Evolutionary conservation across 1,140 invertebrate species (phyloP).

Genomic region (Acarapis woodi): DNA sequence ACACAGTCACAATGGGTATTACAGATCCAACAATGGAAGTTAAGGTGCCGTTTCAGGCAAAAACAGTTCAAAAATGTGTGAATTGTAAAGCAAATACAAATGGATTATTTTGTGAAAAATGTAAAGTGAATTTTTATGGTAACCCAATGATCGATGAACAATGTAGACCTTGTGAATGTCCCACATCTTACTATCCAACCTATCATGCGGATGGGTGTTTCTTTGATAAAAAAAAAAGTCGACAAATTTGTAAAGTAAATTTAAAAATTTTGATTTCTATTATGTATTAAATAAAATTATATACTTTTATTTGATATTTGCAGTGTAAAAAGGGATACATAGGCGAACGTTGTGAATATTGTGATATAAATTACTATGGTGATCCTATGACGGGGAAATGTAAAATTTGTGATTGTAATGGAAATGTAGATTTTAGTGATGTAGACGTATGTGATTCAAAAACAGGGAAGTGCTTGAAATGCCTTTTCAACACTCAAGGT

Average conservation of each 20-base stretch:
- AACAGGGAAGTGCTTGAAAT: conserved; percentile 55
- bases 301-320: neutral
- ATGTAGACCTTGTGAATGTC: conserved; percentile 79
- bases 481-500: conserved; percentile 47
- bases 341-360: conserved; percentile 31
- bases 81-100: conserved; percentile 59
- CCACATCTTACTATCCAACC: conserved; percentile 40
- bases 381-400: conserved; percentile 36
- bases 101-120: conserved; percentile 32
- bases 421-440: conserved; percentile 27
- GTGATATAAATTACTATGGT: conserved; percentile 47
- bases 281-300: neutral
- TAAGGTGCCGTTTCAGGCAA: too few species aligned
- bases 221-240: conserved; percentile 49
- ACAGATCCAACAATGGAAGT: too few species aligned
- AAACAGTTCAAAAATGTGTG: too few species aligned
- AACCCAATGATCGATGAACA: conserved; percentile 57
- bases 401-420: conserved; percentile 39
- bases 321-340: conserved; percentile 25
- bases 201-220: conserved; percentile 67
- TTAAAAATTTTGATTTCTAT: too few species aligned
- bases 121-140: conserved; percentile 71
- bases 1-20: conserved; percentile 21
- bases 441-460: conserved; percentile 53
- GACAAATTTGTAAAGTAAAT: conserved; percentile 34